Percentiles rank a stretch among this genome's conserved stretches.
Conservation (phyloP, 1,140 invertebrate genomes). For the Scaptomyza hsui region DNA sequence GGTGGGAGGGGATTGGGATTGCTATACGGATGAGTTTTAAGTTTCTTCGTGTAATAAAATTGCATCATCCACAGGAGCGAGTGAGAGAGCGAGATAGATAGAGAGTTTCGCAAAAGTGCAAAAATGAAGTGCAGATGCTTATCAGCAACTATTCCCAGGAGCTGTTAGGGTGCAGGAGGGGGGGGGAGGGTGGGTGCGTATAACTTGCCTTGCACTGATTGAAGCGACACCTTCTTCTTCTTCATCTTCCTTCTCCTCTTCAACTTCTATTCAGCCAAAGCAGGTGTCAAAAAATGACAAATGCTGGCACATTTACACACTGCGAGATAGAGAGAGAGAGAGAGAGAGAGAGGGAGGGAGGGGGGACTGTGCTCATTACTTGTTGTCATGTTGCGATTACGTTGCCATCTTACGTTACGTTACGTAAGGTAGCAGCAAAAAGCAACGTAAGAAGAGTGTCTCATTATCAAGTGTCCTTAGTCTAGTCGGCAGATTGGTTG, state of each 20-base stretch:
- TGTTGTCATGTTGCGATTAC: conserved; percentile 71
- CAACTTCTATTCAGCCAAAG: neutral
- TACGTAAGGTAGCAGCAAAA: conserved; percentile 54
- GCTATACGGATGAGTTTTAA: conserved; percentile 58
- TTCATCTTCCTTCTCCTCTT: neutral
- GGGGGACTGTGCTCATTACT: conserved; percentile 62
- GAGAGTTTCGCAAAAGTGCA: conserved; percentile 65
- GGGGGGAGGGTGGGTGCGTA: neutral
- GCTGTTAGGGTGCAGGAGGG: neutral
- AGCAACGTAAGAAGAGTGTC: conserved; percentile 46
- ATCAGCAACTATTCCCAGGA: conserved; percentile 45
- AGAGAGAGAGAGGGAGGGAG: neutral
- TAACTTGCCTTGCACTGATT: conserved; percentile 33
- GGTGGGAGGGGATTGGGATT: neutral
- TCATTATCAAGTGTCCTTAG: conserved; percentile 67
- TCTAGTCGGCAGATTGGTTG: conserved; percentile 38
- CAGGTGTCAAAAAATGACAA: conserved; percentile 42
- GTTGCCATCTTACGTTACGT: conserved; percentile 63
- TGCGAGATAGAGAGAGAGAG: too few relatives aligned
- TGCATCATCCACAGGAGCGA: conserved; percentile 48
- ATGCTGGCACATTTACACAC: conserved; percentile 26
- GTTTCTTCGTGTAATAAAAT: conserved; percentile 76
- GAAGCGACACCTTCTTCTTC: conserved; percentile 26
- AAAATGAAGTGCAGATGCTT: conserved; percentile 82
- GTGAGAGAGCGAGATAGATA: neutral